A percentile compares a stretch with the other conserved stretches of the same genome.
Evolutionary conservation across 64 coral and sea anemone genomes (phyloP).

Genomic region (Pachyseris speciosa): DNA sequence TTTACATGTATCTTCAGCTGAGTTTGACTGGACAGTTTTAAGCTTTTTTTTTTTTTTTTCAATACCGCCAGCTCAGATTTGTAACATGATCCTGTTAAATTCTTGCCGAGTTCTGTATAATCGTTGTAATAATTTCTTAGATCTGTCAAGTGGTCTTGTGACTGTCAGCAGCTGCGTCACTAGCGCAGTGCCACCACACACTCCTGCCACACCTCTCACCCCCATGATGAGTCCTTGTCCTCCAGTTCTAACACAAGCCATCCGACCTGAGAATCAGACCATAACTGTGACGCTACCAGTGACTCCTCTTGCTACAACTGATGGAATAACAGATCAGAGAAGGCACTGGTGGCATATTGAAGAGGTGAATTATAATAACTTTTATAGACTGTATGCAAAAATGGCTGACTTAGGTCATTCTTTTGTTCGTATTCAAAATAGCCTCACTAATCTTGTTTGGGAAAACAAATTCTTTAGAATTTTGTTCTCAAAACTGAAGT

Average conservation of each 20-base stretch:
- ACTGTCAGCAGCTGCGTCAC: constrained; percentile 57
- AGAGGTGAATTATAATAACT: constrained; percentile 63
- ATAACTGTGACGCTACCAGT: constrained; percentile 76
- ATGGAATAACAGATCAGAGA: constrained; percentile 64
- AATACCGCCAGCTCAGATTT: too few species aligned
- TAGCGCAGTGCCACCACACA: constrained; percentile 63
- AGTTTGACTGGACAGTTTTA: too few species aligned
- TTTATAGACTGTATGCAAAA: background rate
- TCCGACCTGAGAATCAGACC: constrained; percentile 20
- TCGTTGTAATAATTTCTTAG: too few species aligned
- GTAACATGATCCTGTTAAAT: too few species aligned
- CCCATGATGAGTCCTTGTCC: constrained; percentile 75
- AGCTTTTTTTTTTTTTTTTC: too few species aligned
- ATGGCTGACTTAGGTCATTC: too few species aligned
- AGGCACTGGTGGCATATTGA: constrained; percentile 99
- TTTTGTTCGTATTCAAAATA: too few species aligned
- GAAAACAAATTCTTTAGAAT: too few species aligned
- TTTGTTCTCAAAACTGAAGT: too few species aligned
- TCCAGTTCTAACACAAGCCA: constrained; percentile 12
- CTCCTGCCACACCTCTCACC: constrained; percentile 76
- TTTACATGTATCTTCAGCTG: too few species aligned
- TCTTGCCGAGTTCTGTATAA: too few species aligned
- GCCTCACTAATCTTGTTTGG: too few species aligned
- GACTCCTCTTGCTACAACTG: constrained; percentile 28
- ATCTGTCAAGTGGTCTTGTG: constrained; percentile 44